These are phyloP conservation scores for Philopotamus ludificatus DNA, from an alignment of 1,140 invertebrate species.

Conservation along the genomic window DNA sequence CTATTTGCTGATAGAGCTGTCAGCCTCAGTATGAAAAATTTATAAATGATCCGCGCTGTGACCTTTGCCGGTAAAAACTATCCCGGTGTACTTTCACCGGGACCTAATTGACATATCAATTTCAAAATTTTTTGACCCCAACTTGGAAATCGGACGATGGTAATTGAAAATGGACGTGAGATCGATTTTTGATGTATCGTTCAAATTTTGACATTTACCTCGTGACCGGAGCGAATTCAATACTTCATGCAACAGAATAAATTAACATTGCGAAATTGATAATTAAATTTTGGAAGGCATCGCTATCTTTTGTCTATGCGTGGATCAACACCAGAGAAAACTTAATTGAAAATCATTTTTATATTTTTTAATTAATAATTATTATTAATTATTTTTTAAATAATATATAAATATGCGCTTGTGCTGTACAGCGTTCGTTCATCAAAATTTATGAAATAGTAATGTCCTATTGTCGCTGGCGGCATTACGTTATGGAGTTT, in stretches of 20 bases:
- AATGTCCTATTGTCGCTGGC: too few species aligned
- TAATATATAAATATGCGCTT: too few species aligned
- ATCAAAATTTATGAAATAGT: too few species aligned
- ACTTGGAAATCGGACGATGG: not conserved
- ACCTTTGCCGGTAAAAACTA: slow-evolving; percentile 19
- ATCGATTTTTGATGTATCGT: not conserved
- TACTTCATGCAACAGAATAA: not conserved
- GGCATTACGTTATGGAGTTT: too few species aligned
- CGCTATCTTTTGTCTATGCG: too few species aligned
- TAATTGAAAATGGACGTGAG: not conserved
- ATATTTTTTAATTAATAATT: too few species aligned
- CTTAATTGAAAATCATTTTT: too few species aligned
- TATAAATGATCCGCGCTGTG: slow-evolving; percentile 16
- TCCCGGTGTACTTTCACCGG: slow-evolving; percentile 19
- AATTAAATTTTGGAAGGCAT: too few species aligned
- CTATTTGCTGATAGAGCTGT: slow-evolving; percentile 13
- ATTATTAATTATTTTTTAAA: too few species aligned
- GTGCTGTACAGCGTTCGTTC: too few species aligned
- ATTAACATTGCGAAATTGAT: too few species aligned
- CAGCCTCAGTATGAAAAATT: slow-evolving; percentile 19
- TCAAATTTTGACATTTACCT: not conserved
- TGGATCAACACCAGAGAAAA: too few species aligned
- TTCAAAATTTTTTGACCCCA: not conserved
- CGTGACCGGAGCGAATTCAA: not conserved
- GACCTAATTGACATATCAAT: not conserved